Base-by-base conservation (phyloP, 2,888 invertebrate genomes). In the Acronicta aceris region DNA sequence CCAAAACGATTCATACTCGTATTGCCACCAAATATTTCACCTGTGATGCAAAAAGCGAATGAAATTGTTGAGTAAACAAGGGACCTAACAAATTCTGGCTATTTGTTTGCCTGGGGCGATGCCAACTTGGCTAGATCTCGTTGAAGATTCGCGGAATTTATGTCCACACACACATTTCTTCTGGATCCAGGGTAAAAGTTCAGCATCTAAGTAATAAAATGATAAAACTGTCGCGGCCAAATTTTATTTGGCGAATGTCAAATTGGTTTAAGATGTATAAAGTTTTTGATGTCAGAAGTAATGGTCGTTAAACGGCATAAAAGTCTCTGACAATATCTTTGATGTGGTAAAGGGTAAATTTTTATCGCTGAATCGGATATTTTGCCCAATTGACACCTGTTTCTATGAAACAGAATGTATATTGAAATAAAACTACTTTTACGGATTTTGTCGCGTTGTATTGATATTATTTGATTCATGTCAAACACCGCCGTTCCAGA, bases 101-200 rank as follows among this genome's bases (percentile, higher is more conserved):
- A 74, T 76, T 74, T 76, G 74, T 61, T 64, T 43, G 42, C 71
- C 72, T 72, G 76, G 69, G 69, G 69, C 69, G 10, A 41, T 65
- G 76, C 76, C 76, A 74, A 76, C 27, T 76, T 72, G 69, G 66
- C 76, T 66, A 65, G 76, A 76, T 76, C 69, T 59, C 46, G 63
- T 65, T 52, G 43, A 57, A 76, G 76, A 76, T 76, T 71, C 53
- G 21, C 27, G 30, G 50, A 61, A 74, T 76, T 76, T 76, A 76
- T 76, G 58, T 75, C 60, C 47, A 75, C 75, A 75, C 75, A 75
- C 62, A 75, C 73, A 67, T 70, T 67, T 72, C 73, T 71, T 59
- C 58, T 54, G 48, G 59, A 63, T 66, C 36, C 52, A 52, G 54
- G 33, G 15, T 47, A 62, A 65, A 61, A 75, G 59, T 75, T 67